These are phyloP conservation scores for Corbicula japonica DNA, from an alignment of 2,888 invertebrate genomes.

Conservation along the genomic window DNA sequence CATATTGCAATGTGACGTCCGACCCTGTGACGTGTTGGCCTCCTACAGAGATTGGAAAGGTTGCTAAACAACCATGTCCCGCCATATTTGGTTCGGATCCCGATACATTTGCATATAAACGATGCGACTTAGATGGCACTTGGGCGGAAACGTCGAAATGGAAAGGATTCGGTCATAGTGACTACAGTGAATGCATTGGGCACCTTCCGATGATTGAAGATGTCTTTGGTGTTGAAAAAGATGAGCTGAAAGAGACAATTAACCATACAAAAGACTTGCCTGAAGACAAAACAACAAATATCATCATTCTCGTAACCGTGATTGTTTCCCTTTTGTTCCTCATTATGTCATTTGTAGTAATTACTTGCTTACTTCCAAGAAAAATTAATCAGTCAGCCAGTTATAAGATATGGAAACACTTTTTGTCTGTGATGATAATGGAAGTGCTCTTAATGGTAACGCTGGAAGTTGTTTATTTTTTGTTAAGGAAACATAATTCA, in stretches of 20 bases:
- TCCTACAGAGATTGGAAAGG: constrained; percentile 51
- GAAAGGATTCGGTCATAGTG: constrained; percentile 62
- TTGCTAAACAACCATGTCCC: constrained; percentile 62
- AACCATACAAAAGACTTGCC: not conserved
- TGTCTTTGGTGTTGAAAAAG: constrained; percentile 28
- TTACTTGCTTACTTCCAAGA: constrained; percentile 50
- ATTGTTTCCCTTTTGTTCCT: constrained; percentile 11
- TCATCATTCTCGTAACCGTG: constrained; percentile 27
- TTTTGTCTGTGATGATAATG: constrained; percentile 46
- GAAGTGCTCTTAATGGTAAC: constrained; percentile 30
- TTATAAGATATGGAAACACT: constrained; percentile 52
- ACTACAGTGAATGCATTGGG: constrained; percentile 54
- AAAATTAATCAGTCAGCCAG: constrained; percentile 32
- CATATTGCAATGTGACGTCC: constrained; percentile 61
- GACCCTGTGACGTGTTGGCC: constrained; percentile 71
- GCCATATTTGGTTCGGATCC: constrained; percentile 49
- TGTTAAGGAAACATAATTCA: not conserved
- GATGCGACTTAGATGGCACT: constrained; percentile 54
- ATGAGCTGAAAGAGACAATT: not conserved
- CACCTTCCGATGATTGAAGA: constrained; percentile 46
- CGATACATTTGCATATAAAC: constrained; percentile 53
- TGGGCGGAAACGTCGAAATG: constrained; percentile 57
- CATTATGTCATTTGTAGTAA: constrained; percentile 47
- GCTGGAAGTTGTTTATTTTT: not conserved
- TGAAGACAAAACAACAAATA: constrained; percentile 9